Percentiles rank a stretch among this genome's conserved stretches.
Evolutionary conservation across 2,888 invertebrate species (phyloP).

Genomic region (Lepidocyrtinus sp.): DNA sequence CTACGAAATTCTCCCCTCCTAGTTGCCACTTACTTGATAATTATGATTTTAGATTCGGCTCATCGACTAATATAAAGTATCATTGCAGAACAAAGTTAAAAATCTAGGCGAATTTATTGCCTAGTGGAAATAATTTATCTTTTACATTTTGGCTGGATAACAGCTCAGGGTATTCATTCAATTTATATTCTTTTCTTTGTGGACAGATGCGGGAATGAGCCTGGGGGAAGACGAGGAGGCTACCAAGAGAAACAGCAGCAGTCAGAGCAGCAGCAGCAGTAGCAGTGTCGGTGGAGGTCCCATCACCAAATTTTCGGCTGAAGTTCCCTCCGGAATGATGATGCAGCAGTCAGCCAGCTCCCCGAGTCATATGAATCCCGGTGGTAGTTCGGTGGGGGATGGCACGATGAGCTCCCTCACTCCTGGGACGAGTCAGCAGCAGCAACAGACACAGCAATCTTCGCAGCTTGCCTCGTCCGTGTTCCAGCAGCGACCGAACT

Average conservation of each 20-base stretch:
- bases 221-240: conserved; percentile 62
- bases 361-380: conserved; percentile 10
- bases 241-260: conserved; percentile 7
- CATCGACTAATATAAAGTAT: background rate
- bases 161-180: conserved; percentile 16
- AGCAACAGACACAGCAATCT: background rate
- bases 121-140: background rate
- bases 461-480: background rate
- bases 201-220: conserved; percentile 66
- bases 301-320: background rate
- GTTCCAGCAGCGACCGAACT: conserved; percentile 55
- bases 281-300: conserved; percentile 11
- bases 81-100: background rate
- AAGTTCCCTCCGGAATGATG: conserved; percentile 17
- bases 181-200: conserved; percentile 34
- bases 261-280: conserved; percentile 25
- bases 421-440: background rate
- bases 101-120: background rate
- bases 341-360: conserved; percentile 17
- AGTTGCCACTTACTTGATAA: background rate
- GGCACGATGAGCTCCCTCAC: background rate
- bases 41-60: background rate
- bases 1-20: background rate
- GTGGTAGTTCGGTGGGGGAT: conserved; percentile 5
- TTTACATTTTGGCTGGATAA: background rate